Evolutionary conservation across 1,140 invertebrate genomes (phyloP).

Genomic region (Protaetia brevitarsis): DNA sequence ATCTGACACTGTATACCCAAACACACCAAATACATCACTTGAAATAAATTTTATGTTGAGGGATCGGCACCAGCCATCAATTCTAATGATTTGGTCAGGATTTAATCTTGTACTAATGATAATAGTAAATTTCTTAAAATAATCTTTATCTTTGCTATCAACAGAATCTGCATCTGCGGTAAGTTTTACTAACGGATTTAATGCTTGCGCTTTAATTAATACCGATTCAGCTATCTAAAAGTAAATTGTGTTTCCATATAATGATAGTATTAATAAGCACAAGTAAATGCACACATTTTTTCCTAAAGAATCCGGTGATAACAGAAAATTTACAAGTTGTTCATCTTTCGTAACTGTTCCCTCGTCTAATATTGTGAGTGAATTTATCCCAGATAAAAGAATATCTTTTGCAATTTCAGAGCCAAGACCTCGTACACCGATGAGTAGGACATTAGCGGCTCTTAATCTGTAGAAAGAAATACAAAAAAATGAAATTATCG

Average conservation of each 20-base stretch:
- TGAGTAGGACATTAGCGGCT: slow-evolving; percentile 78
- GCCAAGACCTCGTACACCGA: slow-evolving; percentile 85
- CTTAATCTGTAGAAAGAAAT: slow-evolving; percentile 68
- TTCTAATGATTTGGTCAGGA: slow-evolving; percentile 65
- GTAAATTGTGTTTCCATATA: too few relatives aligned
- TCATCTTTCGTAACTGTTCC: slow-evolving; percentile 71
- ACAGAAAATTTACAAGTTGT: slow-evolving; percentile 75
- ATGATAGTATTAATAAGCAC: not conserved
- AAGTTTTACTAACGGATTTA: slow-evolving; percentile 93
- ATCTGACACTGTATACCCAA: slow-evolving; percentile 90
- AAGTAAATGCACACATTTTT: slow-evolving; percentile 57
- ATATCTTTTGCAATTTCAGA: slow-evolving; percentile 97
- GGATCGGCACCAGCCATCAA: slow-evolving; percentile 78
- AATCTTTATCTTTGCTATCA: slow-evolving; percentile 65
- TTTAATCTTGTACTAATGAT: slow-evolving; percentile 77
- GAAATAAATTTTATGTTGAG: slow-evolving; percentile 82
- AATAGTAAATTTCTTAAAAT: slow-evolving; percentile 79
- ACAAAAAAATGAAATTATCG: too few relatives aligned
- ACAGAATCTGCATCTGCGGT: slow-evolving; percentile 63
- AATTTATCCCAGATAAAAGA: slow-evolving; percentile 89
- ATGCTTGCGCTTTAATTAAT: slow-evolving; percentile 66
- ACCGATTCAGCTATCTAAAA: slow-evolving; percentile 81
- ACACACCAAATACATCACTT: slow-evolving; percentile 90
- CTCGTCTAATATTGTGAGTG: slow-evolving; percentile 84
- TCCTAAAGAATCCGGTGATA: slow-evolving; percentile 62